phyloP scores from a whole-genome alignment of 1,140 invertebrate species.

The Heliconius hewitsoni region DNA sequence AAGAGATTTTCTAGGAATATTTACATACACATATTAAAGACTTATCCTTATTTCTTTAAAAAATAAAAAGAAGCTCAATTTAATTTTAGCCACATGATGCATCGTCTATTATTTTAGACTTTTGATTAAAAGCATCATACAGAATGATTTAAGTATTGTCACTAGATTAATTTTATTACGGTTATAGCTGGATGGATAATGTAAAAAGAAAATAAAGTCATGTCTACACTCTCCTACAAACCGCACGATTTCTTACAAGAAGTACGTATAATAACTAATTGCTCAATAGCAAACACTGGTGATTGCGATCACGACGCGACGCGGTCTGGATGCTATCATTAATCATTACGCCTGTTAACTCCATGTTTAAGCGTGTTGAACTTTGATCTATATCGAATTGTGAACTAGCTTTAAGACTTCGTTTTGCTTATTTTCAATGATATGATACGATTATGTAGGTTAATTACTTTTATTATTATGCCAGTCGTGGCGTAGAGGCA shows the following conservation, averaged over 20 bases:
- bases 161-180: too few relatives aligned
- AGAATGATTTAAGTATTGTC: too few relatives aligned
- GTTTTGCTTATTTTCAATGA: background rate
- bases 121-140: too few relatives aligned
- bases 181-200: too few relatives aligned
- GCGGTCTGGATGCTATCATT: background rate
- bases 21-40: too few relatives aligned
- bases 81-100: too few relatives aligned
- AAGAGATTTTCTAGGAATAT: too few relatives aligned
- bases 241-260: background rate
- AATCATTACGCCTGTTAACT: constrained; percentile 5
- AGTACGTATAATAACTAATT: background rate
- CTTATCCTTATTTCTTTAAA: too few relatives aligned
- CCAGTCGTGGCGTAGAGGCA: too few relatives aligned
- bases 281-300: background rate
- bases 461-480: too few relatives aligned
- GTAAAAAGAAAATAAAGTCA: background rate
- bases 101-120: too few relatives aligned
- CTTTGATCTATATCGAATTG: background rate
- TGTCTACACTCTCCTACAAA: background rate
- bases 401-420: background rate
- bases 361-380: background rate
- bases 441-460: background rate
- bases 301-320: constrained; percentile 1
- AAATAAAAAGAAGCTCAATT: too few relatives aligned